A percentile compares a stretch with the other conserved stretches of the same genome.
These are phyloP conservation scores for Cheumatopsyche charites DNA, from an alignment of 1,140 invertebrate genomes.

Conservation along the genomic window DNA sequence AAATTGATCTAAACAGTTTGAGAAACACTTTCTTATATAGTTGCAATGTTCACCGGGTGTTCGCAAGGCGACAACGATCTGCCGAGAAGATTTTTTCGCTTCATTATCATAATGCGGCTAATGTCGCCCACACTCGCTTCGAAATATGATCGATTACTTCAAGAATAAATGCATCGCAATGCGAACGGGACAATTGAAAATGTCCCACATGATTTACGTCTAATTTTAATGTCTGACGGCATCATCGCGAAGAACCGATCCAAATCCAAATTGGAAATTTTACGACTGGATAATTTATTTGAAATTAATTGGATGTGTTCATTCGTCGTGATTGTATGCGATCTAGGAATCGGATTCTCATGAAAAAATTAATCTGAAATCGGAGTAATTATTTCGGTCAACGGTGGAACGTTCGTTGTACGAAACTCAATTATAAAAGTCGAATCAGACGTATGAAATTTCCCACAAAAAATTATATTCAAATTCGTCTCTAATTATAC, in stretches of 20 bases:
- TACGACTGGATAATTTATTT: no score
- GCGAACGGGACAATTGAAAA: constrained; percentile 18
- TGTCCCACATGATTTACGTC: constrained; percentile 10
- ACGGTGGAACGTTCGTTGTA: constrained; percentile 10
- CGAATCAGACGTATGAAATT: constrained; percentile 3
- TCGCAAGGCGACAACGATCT: constrained; percentile 25
- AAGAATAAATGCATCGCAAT: background rate
- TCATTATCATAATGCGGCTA: constrained; percentile 35
- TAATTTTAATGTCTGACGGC: background rate
- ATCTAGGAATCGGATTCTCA: background rate
- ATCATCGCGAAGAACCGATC: background rate
- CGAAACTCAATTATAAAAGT: constrained; percentile 6
- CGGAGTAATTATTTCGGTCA: constrained; percentile 8
- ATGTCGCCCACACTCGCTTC: constrained; percentile 26
- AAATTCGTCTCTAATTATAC: background rate
- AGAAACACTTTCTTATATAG: no score
- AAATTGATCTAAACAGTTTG: no score
- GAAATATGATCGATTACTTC: constrained; percentile 22
- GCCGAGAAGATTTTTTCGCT: constrained; percentile 9
- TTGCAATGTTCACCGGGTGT: background rate
- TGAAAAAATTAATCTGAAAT: background rate
- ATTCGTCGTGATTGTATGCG: no score
- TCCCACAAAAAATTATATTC: constrained; percentile 8
- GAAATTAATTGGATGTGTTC: no score
- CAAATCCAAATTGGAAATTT: no score